Evolutionary conservation across 2,797 vertebrate genomes (phyloP), one percentile per base, ranked within the genome.

Genomic region (Podargus strigoides): DNA sequence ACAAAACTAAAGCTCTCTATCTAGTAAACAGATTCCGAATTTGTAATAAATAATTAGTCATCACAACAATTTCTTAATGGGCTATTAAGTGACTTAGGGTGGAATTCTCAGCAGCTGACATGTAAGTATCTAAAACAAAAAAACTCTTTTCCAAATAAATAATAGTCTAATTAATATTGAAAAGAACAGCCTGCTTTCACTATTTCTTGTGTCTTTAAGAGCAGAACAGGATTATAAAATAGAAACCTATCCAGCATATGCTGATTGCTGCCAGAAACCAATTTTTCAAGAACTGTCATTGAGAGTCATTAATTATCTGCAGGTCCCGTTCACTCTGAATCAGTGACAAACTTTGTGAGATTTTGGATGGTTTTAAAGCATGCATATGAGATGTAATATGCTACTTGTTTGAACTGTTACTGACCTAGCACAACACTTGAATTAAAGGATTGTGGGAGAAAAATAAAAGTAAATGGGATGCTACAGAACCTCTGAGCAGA

Each of bases 11-110:
- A 95, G 75, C 49, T n/a, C n/a, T n/a, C n/a, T 76, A 95, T 85
- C 95, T 91, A 83, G 89, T 94, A 97, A 97, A 97, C 95, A 95
- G 87, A 68, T 94, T 75, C 86, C 96, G 97, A 87, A 93, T 96
- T 93, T 96, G 78, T 97, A 97, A 95, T 94, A 96, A 97, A 97
- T 96, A 97, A 97, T 91, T 96, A 94, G 93, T 94, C 88, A 78
- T 93, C 87, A 90, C 70, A 90, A 87, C 66, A 78, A 78, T 95
- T 96, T 95, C 91, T 96, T 96, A 96, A 93, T 90, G 72, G 89
- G 52, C 89, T 79, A 84, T 88, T 95, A 66, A 94, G 78, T 92
- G 91, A 76, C 84, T 89, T 74, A 30, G 64, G 90, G 87, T 93
- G 34, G 47, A 93, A 97, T 95, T 97, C 93, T 95, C 85, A 91